Base-by-base conservation (phyloP, 1,140 invertebrate genomes). In the Diprion similis region DNA sequence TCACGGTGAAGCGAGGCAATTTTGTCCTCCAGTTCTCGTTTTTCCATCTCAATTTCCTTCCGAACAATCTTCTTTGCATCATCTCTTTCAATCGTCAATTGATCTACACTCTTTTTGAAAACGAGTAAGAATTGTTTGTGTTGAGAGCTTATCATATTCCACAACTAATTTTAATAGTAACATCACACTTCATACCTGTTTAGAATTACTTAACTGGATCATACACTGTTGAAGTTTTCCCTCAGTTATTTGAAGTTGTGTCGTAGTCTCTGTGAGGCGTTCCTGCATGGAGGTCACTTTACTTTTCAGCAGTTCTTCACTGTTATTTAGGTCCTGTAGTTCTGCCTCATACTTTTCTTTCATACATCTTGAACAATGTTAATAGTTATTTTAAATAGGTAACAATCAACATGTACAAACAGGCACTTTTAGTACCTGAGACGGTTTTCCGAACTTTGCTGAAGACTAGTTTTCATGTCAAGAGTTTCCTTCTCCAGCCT, bases 261-360 rank as follows among this genome's bases (percentile, higher is more conserved):
- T 79, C 86, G 90, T 72, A 84, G 80, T 67, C 75, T 88, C 88
- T 4, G 89, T 86, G 74, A 92, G 84, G 76, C 87, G 84, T 69
- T 93, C 90, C 80, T 93, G 91, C 7, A 87, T 83, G 18, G 89
- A 87, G 18, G 90, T 77, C 10, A 92, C 77, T 77, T 92, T 89
- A 1, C 88, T 87, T 84, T 92, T 91, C 0, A 89, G 68, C 9
- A 80, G n/a, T 19, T 71, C 83, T 72, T 93, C 89, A 65, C 89
- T 89, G 76, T 92, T 91, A 47, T 88, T 84, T 6, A 85, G 83
- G 1, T 93, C 89, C 71, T 89, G 87, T 46, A 95, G 79, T 78
- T 95, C 94, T 19, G 89, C 87, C 73, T 94, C 92, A 75, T 92
- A 94, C 82, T 94, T 93, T 65, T 95, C 93, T 81, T 91, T 93